phyloP scores from a whole-genome alignment of 2,797 vertebrate genomes.

The Enteromius unitaeniatus region DNA sequence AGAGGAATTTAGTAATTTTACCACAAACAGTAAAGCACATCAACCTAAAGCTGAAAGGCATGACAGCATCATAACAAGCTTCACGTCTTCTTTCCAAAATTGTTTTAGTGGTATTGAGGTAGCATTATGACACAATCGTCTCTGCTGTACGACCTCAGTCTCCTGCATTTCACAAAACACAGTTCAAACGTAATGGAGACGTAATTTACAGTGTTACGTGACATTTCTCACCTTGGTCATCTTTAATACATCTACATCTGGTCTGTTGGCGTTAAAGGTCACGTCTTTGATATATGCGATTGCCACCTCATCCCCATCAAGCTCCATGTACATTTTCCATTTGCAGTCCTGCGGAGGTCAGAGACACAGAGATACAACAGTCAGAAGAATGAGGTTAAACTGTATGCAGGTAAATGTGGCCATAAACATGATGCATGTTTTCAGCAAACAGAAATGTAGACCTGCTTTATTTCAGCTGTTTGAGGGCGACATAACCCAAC shows the following conservation, averaged over 20 bases:
- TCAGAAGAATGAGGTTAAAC: conserved; percentile 23
- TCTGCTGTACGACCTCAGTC: conserved; percentile 14
- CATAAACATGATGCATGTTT: not conserved
- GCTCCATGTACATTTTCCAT: conserved; percentile 99
- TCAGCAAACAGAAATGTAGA: conserved; percentile 12
- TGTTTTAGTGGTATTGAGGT: not conserved
- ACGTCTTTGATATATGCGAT: conserved; percentile 98
- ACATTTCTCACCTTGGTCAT: conserved; percentile 89
- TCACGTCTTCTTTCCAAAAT: not conserved
- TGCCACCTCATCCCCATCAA: conserved; percentile 96
- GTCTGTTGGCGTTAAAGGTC: conserved; percentile 89
- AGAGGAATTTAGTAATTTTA: conserved; percentile 60
- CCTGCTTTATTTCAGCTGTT: not conserved
- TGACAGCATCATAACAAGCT: not conserved
- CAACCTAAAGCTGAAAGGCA: not conserved
- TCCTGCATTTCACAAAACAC: not conserved
- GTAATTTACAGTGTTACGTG: not conserved
- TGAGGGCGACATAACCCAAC: conserved; percentile 72
- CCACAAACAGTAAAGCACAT: conserved; percentile 12
- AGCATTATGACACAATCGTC: not conserved
- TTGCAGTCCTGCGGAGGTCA: conserved; percentile 91
- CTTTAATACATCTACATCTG: conserved; percentile 87
- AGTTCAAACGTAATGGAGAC: conserved; percentile 14
- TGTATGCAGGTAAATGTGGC: not conserved
- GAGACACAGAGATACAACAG: conserved; percentile 52